These are phyloP conservation scores for Lycophotia porphyrea DNA, from an alignment of 2,888 invertebrate genomes.

Conservation along the genomic window DNA sequence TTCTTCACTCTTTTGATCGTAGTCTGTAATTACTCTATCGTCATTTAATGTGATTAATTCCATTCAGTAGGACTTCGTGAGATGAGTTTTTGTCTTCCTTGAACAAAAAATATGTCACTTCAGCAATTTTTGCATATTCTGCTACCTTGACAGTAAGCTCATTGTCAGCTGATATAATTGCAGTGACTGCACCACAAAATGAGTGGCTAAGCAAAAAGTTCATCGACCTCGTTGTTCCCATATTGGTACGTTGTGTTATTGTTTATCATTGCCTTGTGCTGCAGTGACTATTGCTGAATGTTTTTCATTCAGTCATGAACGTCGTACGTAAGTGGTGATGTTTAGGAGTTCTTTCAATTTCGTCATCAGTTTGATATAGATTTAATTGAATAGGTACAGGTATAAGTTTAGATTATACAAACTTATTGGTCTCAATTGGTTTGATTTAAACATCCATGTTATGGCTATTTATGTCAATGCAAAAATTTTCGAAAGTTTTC, in stretches of 20 bases:
- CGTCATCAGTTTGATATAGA: neutral
- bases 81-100: neutral
- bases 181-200: conserved; percentile 35
- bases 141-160: conserved; percentile 27
- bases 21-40: neutral
- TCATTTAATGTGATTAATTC: neutral
- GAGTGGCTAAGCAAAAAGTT: conserved; percentile 49
- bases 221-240: conserved; percentile 45
- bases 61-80: neutral
- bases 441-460: neutral
- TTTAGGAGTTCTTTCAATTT: neutral
- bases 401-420: too few species aligned
- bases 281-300: conserved; percentile 27
- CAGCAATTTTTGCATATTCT: conserved; percentile 5
- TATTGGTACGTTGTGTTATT: conserved; percentile 55
- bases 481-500: neutral
- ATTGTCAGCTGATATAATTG: conserved; percentile 59
- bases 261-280: conserved; percentile 41
- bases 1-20: neutral
- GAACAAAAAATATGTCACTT: neutral
- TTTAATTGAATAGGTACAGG: neutral
- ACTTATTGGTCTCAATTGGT: neutral
- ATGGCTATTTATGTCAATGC: neutral
- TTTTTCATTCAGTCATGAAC: conserved; percentile 9
- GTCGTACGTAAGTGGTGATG: neutral